A percentile compares a stretch with the other conserved stretches of the same genome.
These are phyloP conservation scores for human (Homo sapiens) DNA, from an alignment of 2,113 vertebrate genomes.

Conservation along the genomic window DNA sequence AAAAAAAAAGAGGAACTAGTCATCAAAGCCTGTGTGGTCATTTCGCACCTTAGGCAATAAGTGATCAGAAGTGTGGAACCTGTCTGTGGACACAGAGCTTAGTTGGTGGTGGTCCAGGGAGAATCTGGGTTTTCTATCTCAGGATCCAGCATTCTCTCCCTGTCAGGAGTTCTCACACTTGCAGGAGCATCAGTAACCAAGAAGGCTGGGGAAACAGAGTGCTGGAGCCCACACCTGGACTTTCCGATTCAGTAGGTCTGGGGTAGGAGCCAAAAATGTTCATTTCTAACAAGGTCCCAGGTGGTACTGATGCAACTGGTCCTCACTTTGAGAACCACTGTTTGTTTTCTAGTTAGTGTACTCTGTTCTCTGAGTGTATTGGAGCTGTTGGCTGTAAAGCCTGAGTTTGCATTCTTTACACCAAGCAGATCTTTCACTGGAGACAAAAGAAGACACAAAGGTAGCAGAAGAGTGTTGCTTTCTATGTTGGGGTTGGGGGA, in stretches of 20 bases:
- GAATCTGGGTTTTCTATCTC: not conserved
- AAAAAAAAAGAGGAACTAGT: too few relatives aligned
- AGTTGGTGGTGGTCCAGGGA: not conserved
- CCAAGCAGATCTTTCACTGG: not conserved
- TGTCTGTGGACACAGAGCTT: not conserved
- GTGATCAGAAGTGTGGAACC: not conserved
- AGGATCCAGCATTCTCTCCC: not conserved
- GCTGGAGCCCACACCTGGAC: too few relatives aligned
- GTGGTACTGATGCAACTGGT: too few relatives aligned
- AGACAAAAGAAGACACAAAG: not conserved
- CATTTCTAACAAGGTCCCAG: not conserved
- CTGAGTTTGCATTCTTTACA: not conserved
- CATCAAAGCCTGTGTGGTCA: fast-evolving
- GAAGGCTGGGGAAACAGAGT: not conserved
- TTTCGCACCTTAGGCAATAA: not conserved
- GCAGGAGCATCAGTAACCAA: not conserved
- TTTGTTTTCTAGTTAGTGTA: not conserved
- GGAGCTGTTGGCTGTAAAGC: not conserved
- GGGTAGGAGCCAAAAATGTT: not conserved
- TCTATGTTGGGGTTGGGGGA: too few relatives aligned
- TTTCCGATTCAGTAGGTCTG: not conserved
- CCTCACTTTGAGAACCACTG: not conserved
- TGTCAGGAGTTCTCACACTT: not conserved
- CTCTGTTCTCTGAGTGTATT: not conserved
- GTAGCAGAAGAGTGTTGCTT: not conserved